Evolutionary conservation across 2,113 vertebrate genomes (phyloP).

Genomic region (Pteruthius melanotis): DNA sequence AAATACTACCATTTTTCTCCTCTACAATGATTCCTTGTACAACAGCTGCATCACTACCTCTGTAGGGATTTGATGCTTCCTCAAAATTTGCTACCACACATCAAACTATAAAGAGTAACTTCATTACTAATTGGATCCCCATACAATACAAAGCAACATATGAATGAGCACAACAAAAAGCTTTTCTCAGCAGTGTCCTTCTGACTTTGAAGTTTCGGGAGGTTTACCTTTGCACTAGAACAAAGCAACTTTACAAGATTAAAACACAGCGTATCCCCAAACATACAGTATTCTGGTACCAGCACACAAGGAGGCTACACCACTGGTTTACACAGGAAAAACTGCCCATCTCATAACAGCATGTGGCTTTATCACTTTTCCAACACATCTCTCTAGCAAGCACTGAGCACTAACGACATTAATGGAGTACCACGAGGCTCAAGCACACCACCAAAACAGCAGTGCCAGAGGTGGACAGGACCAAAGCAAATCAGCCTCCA

Average conservation of each 20-base stretch:
- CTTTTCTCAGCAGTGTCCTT: background rate
- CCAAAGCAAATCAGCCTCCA: background rate
- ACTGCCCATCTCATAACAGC: background rate
- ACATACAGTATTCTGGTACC: background rate
- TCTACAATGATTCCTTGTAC: background rate
- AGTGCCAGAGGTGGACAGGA: background rate
- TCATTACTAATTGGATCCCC: background rate
- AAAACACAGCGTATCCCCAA: background rate
- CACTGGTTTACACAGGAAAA: background rate
- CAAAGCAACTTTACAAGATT: background rate
- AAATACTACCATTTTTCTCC: background rate
- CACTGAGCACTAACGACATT: background rate
- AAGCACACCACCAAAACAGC: rapidly evolving
- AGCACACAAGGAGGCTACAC: background rate
- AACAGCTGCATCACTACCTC: background rate
- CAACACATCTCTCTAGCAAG: background rate
- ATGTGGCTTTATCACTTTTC: background rate
- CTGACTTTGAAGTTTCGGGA: background rate
- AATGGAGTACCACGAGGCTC: background rate
- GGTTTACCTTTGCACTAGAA: background rate
- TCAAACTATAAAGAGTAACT: background rate
- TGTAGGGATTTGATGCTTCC: background rate
- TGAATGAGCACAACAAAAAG: background rate
- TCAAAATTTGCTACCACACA: background rate
- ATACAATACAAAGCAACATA: background rate